Conservation (phyloP, 64 coral and sea anemone genomes). For the Acropora yongei region DNA sequence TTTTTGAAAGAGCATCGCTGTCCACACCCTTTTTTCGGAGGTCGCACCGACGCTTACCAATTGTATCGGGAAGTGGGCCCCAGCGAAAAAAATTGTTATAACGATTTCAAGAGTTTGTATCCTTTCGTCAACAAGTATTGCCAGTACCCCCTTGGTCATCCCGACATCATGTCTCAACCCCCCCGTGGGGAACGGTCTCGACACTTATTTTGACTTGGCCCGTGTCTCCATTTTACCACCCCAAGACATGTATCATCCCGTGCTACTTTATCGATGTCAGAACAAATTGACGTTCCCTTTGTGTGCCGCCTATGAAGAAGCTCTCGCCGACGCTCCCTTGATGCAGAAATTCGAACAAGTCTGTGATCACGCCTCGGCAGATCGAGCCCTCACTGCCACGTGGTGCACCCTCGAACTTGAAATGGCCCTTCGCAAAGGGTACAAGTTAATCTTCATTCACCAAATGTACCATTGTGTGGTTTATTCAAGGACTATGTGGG, state of each 20-base stretch:
- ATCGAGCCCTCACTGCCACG: not conserved
- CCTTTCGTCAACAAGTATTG: not conserved
- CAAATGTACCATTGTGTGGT: conserved; percentile 37
- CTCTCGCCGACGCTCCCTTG: not conserved
- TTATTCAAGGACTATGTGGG: conserved; percentile 21
- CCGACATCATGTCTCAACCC: not conserved
- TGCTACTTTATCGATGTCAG: not conserved
- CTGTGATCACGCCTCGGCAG: not conserved
- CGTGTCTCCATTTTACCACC: not conserved
- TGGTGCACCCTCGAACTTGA: conserved; percentile 18
- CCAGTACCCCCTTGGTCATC: conserved; percentile 14
- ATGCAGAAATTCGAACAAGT: not conserved
- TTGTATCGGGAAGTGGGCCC: not conserved
- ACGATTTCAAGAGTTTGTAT: not conserved
- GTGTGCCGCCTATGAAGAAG: not conserved
- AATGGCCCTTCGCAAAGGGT: conserved; percentile 35
- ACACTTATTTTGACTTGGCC: not conserved
- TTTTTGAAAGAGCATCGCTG: not conserved
- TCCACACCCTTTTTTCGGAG: not conserved
- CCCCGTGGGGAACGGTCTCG: not conserved
- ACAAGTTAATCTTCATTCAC: not conserved
- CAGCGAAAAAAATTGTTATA: not conserved
- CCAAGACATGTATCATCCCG: not conserved
- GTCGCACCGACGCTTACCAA: not conserved
- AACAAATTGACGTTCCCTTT: conserved; percentile 14